Base-by-base conservation (phyloP, 2,888 invertebrate genomes). In the Eupithecia tripunctaria region DNA sequence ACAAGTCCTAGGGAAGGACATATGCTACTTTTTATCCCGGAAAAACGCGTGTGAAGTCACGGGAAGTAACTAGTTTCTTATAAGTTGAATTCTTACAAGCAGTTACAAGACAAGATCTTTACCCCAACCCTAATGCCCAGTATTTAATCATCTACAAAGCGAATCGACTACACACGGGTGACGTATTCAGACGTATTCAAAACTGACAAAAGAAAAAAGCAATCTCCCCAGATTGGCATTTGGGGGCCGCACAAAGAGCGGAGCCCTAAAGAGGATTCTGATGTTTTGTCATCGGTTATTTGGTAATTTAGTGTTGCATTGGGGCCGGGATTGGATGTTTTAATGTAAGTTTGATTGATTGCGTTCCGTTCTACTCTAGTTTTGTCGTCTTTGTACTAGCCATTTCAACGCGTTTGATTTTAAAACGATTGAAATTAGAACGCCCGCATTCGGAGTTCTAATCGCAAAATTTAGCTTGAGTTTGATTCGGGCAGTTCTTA, bases 171-270 rank as follows among this genome's bases (percentile, higher is more conserved):
- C 85, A 80, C 88, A 78, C 74, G 74, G 69, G 65, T 70, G 67
- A 73, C 71, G 88, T 86, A 86, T 88, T 91, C 92, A 92, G 83
- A 83, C 86, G 90, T 91, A 94, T 94, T 94, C 92, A 86, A 93
- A 91, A 93, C 92, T 91, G 88, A 94, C 94, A 94, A 94, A 93
- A 90, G 94, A 93, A 94, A 93, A 94, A 94, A 94, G 94, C 94
- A 94, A 94, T 94, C 94, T 92, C 88, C 85, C 80, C 89, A 92
- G 93, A 94, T 94, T 94, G 94, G 94, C 94, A 93, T 92, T 93
- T 92, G 92, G 91, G 91, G 91, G 89, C 81, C 79, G 80, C 85
- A 88, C 87, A 88, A 91, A 90, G 88, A 88, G 85, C 86, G 82
- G 80, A 21, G 85, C 84, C 86, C 72, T 70, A 66, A 75, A 75